Percentiles rank a stretch among this genome's conserved stretches.
Conservation (phyloP, 2,113 vertebrate genomes). For the Malurus cyaneus region DNA sequence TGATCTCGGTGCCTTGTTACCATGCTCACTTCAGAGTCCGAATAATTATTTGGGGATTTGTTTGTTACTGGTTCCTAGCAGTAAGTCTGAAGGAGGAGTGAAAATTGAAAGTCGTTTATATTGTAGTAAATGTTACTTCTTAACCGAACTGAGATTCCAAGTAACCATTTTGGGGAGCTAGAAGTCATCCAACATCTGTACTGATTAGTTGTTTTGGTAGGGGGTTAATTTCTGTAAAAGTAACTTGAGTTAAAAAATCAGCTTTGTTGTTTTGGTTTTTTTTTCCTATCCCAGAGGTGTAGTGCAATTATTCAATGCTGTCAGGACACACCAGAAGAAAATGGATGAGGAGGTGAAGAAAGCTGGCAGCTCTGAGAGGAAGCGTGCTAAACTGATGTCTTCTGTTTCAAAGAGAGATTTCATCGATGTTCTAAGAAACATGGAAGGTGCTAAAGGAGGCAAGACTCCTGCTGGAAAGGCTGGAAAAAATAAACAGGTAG, state of each 20-base stretch:
- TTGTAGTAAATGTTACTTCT: background rate
- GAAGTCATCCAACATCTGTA: background rate
- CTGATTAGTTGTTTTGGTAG: background rate
- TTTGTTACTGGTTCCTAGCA: background rate
- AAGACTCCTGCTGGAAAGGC: constrained; percentile 23
- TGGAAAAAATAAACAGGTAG: constrained; percentile 66
- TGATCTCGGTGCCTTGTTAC: background rate
- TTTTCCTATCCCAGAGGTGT: constrained; percentile 78
- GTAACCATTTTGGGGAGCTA: background rate
- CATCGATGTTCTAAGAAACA: constrained; percentile 84
- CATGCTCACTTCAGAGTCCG: background rate
- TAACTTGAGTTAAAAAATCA: background rate
- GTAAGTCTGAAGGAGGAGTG: background rate
- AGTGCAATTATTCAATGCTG: constrained; percentile 93
- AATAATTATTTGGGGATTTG: background rate
- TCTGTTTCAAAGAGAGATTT: constrained; percentile 93
- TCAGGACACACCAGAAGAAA: constrained; percentile 86
- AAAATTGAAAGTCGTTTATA: background rate
- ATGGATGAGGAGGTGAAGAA: constrained; percentile 85
- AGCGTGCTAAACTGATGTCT: constrained; percentile 86
- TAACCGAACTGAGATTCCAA: background rate
- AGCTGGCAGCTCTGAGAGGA: constrained; percentile 83
- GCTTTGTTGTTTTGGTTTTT: background rate
- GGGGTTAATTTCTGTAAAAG: background rate
- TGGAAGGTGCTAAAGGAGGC: constrained; percentile 37